Evolutionary conservation across 1,140 invertebrate genomes (phyloP).

Genomic region (Leptinotarsa texana): DNA sequence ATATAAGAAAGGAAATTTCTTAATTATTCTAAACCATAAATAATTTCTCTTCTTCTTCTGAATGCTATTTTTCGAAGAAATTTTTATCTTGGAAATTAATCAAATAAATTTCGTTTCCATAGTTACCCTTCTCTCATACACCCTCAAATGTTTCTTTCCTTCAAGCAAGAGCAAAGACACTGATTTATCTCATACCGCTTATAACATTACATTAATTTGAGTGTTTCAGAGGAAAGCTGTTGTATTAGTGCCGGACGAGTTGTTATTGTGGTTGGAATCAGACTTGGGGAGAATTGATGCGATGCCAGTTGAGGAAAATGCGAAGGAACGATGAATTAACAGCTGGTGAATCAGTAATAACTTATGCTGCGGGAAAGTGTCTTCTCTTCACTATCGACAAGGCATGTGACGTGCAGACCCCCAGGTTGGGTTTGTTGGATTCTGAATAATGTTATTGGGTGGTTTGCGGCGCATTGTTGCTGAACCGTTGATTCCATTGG

Average conservation of each 20-base stretch:
- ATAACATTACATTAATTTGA: constrained; percentile 6
- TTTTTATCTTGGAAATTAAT: no score
- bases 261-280: constrained; percentile 3
- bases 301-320: background rate
- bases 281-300: background rate
- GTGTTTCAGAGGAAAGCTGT: constrained; percentile 2
- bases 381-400: background rate
- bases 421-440: background rate
- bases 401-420: background rate
- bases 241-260: constrained; percentile 2
- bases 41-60: no score
- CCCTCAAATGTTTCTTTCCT: background rate
- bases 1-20: no score
- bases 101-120: no score
- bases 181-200: constrained; percentile 1
- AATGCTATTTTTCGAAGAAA: no score
- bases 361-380: background rate
- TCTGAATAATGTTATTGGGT: no score
- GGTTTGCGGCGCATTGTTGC: no score
- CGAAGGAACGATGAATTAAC: constrained; percentile 5
- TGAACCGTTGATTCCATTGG: no score
- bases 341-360: background rate
- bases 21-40: no score
- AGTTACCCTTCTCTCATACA: background rate
- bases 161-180: background rate